Evolutionary conservation across 2,113 vertebrate species (phyloP).

Genomic region (Tringa solitaria): DNA sequence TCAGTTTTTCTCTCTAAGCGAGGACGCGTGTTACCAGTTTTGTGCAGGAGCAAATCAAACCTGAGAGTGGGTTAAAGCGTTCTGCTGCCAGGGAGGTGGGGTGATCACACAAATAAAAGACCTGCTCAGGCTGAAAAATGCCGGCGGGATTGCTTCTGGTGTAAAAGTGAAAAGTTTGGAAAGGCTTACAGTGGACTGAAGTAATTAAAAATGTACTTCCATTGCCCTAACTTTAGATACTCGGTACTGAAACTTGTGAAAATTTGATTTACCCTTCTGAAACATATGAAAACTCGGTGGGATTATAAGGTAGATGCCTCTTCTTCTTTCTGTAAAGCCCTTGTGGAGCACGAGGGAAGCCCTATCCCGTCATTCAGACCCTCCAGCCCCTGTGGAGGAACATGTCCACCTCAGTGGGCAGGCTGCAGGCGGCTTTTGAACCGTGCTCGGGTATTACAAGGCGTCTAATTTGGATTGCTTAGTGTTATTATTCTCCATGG

Average conservation of each 20-base stretch:
- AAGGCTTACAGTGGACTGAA: accelerated
- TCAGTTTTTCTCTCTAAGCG: too few relatives aligned
- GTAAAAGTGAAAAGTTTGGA: too few relatives aligned
- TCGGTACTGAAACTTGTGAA: background rate
- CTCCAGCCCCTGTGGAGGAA: too few relatives aligned
- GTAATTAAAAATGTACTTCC: background rate
- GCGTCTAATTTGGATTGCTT: accelerated
- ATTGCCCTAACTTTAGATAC: background rate
- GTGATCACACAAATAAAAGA: background rate
- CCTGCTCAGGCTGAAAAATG: background rate
- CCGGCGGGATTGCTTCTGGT: accelerated
- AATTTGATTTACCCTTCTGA: background rate
- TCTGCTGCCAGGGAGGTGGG: too few relatives aligned
- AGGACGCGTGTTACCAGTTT: accelerated
- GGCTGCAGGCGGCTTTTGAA: background rate
- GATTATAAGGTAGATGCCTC: accelerated
- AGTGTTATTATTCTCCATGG: accelerated
- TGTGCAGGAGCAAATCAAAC: accelerated
- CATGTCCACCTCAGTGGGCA: accelerated
- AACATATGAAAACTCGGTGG: accelerated
- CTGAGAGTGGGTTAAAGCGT: accelerated
- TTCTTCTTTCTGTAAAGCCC: accelerated
- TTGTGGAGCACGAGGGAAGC: accelerated
- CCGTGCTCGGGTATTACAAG: accelerated
- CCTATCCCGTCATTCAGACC: accelerated